A percentile compares a stretch with the other conserved stretches of the same genome.
Conservation (phyloP, 2,888 invertebrate genomes). For the Hirtodrosophila histrioides region DNA sequence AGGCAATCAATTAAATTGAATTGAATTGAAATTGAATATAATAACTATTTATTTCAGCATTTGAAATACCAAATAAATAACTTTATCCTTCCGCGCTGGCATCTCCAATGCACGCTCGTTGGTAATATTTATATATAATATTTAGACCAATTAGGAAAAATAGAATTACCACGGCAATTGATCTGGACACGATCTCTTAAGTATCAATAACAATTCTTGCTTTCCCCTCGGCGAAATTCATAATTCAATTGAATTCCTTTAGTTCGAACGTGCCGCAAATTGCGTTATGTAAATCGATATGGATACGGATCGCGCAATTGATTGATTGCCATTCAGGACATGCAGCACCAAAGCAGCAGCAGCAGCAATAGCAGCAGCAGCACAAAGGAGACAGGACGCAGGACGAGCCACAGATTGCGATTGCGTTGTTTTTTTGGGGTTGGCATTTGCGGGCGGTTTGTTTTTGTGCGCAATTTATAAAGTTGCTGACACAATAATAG, state of each 20-base stretch:
- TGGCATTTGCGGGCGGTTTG: conserved; percentile 79
- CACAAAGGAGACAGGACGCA: conserved; percentile 4
- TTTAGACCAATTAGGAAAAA: conserved; percentile 18
- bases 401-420: conserved; percentile 10
- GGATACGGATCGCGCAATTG: conserved; percentile 65
- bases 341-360: conserved; percentile 59
- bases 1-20: too few species aligned
- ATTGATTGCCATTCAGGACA: conserved; percentile 72
- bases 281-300: conserved; percentile 76
- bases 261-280: conserved; percentile 66
- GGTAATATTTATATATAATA: conserved; percentile 9
- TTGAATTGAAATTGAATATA: too few species aligned
- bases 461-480: conserved; percentile 82
- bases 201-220: conserved; percentile 1
- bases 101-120: not conserved
- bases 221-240: not conserved
- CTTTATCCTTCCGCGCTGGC: too few species aligned
- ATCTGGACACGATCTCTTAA: conserved; percentile 20
- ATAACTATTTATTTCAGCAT: too few species aligned
- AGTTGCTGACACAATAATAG: conserved; percentile 81
- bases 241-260: conserved; percentile 29
- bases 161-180: conserved; percentile 23
- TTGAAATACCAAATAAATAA: too few species aligned
- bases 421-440: conserved; percentile 8
- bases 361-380: conserved; percentile 27